A percentile compares a stretch with the other conserved stretches of the same genome.
Conservation (phyloP, 1,140 invertebrate genomes). For the Trypoxylus dichotomus region DNA sequence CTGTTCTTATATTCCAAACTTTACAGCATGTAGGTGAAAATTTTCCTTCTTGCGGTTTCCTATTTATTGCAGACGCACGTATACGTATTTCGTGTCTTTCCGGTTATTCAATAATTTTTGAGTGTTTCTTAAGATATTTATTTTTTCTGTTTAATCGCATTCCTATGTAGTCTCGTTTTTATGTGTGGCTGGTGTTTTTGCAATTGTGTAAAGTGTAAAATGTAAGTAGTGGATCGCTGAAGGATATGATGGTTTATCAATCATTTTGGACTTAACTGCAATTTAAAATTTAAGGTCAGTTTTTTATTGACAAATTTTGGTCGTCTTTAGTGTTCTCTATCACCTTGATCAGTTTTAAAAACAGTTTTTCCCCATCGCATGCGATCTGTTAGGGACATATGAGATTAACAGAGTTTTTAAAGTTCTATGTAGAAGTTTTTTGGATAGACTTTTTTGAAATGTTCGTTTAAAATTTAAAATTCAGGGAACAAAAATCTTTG, state of each 20-base stretch:
- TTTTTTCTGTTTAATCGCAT: background rate
- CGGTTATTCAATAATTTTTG: background rate
- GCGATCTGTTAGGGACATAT: background rate
- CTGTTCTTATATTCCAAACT: conserved; percentile 5
- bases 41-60: background rate
- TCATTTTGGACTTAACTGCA: background rate
- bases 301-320: background rate
- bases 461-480: too few species aligned
- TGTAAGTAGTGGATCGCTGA: background rate
- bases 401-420: background rate
- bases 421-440: too few species aligned
- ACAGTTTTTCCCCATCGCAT: background rate
- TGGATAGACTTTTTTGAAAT: too few species aligned
- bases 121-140: background rate
- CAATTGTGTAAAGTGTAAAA: background rate
- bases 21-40: background rate
- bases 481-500: too few species aligned
- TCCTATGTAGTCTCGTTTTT: background rate
- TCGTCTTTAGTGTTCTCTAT: background rate
- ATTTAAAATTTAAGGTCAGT: background rate
- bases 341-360: background rate
- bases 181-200: background rate
- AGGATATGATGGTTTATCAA: background rate
- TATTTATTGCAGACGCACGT: background rate
- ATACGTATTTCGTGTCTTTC: background rate